Evolutionary conservation across 2,888 invertebrate species (phyloP).

Genomic region (Cephus sareptanus): DNA sequence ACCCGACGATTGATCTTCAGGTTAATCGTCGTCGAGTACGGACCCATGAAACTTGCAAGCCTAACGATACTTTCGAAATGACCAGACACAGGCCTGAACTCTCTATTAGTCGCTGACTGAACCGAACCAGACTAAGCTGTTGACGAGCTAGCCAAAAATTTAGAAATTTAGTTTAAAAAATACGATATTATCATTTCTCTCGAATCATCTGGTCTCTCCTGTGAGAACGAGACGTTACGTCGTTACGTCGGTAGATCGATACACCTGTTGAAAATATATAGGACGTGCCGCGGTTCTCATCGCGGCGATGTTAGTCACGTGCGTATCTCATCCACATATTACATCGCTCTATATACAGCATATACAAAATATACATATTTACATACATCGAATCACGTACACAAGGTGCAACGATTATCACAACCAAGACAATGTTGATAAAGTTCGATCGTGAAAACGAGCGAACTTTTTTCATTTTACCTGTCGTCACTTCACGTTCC

Average conservation of each 20-base stretch:
- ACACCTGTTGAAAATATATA: background rate
- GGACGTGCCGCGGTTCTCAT: background rate
- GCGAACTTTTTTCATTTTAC: background rate
- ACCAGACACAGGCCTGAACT: background rate
- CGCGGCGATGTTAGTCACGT: background rate
- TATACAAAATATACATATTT: constrained; percentile 3
- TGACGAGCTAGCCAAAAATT: background rate
- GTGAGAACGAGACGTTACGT: constrained; percentile 21
- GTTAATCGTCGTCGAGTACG: background rate
- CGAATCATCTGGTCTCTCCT: constrained; percentile 1
- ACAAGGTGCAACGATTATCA: constrained; percentile 15
- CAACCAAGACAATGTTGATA: background rate
- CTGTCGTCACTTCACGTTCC: background rate
- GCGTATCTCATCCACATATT: constrained; percentile 4
- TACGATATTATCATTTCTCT: background rate
- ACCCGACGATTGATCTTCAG: background rate
- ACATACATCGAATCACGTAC: constrained; percentile 1
- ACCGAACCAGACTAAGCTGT: background rate
- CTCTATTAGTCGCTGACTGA: background rate
- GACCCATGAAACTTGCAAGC: background rate
- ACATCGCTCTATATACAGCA: background rate
- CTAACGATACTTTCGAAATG: background rate
- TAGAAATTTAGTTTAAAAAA: background rate
- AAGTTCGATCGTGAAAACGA: background rate
- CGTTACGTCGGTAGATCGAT: constrained; percentile 4